phyloP scores from a whole-genome alignment of 2,888 invertebrate genomes.

The Hyposoter dolosus region DNA sequence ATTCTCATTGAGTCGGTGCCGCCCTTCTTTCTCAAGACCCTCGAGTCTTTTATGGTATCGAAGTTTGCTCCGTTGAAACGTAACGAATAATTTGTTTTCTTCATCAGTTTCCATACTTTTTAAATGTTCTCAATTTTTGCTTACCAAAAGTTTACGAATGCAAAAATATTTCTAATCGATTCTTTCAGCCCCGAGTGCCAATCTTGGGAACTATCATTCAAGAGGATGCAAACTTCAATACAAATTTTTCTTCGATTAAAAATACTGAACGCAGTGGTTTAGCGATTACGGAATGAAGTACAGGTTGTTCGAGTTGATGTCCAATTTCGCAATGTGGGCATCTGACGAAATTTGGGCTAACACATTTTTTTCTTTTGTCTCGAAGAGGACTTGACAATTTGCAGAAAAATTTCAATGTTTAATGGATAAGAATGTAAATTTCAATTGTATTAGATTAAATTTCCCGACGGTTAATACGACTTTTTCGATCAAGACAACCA shows the following conservation, averaged over 20 bases:
- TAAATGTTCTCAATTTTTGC: neutral
- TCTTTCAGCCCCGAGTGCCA: neutral
- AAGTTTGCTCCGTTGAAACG: neutral
- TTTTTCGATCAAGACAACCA: slow-evolving; percentile 1
- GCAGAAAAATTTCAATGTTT: neutral
- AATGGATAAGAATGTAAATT: neutral
- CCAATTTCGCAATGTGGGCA: slow-evolving; percentile 29
- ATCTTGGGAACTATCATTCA: neutral
- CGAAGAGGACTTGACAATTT: neutral
- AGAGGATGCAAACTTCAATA: neutral
- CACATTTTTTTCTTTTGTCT: slow-evolving; percentile 12
- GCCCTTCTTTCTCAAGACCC: neutral
- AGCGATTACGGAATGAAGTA: slow-evolving; percentile 57
- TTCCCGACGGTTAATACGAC: neutral
- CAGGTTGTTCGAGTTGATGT: neutral
- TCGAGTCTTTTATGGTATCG: neutral
- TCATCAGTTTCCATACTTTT: neutral
- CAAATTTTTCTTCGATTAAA: slow-evolving; percentile 20
- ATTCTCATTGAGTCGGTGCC: slow-evolving; percentile 49
- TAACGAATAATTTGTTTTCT: neutral
- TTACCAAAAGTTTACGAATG: neutral
- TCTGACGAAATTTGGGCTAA: slow-evolving; percentile 3
- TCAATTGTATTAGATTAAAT: neutral
- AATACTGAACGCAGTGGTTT: slow-evolving; percentile 66
- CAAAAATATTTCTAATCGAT: slow-evolving; percentile 3